Evolutionary conservation across 2,113 vertebrate species (phyloP).

Genomic region (Chelonoidis abingdonii): DNA sequence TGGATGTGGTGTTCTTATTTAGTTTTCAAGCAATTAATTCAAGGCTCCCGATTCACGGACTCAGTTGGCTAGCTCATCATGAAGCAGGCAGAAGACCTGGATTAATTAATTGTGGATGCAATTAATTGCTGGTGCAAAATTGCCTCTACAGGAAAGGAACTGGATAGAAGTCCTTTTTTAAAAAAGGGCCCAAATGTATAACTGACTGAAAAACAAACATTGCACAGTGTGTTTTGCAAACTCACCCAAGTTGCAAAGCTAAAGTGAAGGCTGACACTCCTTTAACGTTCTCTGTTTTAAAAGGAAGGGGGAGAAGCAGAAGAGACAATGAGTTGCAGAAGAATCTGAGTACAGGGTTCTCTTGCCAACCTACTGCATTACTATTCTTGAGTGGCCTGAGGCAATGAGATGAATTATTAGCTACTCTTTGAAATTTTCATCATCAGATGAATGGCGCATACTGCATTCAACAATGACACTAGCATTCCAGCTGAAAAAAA

Average conservation of each 20-base stretch:
- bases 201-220: not conserved
- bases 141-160: fast-evolving
- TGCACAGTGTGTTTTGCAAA: not conserved
- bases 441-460: not conserved
- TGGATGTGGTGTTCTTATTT: not conserved
- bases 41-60: not conserved
- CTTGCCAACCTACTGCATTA: not conserved
- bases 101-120: not conserved
- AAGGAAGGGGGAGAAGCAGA: not conserved
- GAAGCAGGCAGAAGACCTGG: not conserved
- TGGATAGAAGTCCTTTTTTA: not conserved
- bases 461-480: not conserved
- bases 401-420: not conserved
- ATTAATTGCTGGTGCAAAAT: not conserved
- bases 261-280: not conserved
- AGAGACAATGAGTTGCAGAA: not conserved
- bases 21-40: not conserved
- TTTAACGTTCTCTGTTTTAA: not conserved
- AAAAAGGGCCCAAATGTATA: not conserved
- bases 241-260: not conserved
- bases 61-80: not conserved
- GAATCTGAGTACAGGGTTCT: not conserved
- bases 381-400: not conserved
- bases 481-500: constrained; percentile 4
- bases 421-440: not conserved